These are phyloP conservation scores for Hirtodrosophila histrioides DNA, from an alignment of 2,888 invertebrate genomes.

Conservation along the genomic window DNA sequence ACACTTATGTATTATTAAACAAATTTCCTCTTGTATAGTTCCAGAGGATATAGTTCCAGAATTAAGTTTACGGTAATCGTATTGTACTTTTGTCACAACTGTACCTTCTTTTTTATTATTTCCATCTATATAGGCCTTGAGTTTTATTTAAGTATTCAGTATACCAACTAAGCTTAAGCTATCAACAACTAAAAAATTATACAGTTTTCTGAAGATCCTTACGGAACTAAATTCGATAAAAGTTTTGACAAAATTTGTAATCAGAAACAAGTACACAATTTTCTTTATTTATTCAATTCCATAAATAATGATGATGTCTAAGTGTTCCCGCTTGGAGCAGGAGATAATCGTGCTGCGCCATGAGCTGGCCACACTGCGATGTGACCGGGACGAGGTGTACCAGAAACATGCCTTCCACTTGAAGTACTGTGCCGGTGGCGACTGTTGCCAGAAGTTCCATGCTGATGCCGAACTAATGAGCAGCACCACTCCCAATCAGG, in stretches of 20 bases:
- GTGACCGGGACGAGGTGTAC: conserved; percentile 33
- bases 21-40: too few relatives aligned
- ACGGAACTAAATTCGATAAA: conserved; percentile 32
- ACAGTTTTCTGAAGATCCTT: conserved; percentile 9
- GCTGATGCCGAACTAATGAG: background rate
- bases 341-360: conserved; percentile 33
- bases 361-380: conserved; percentile 32
- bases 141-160: background rate
- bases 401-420: conserved; percentile 14
- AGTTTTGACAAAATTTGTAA: conserved; percentile 35
- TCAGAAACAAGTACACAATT: background rate
- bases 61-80: too few relatives aligned
- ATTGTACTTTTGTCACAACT: too few relatives aligned
- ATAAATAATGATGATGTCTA: conserved; percentile 17
- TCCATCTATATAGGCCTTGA: background rate
- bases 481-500: conserved; percentile 23
- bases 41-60: too few relatives aligned
- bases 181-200: conserved; percentile 10
- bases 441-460: background rate
- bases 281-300: background rate
- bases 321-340: conserved; percentile 38
- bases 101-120: background rate
- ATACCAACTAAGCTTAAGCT: background rate
- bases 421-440: conserved; percentile 19
- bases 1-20: too few relatives aligned